A percentile compares a stretch with the other conserved stretches of the same genome.
phyloP scores from a whole-genome alignment of 2,888 invertebrate species.

The Xylota segnis region DNA sequence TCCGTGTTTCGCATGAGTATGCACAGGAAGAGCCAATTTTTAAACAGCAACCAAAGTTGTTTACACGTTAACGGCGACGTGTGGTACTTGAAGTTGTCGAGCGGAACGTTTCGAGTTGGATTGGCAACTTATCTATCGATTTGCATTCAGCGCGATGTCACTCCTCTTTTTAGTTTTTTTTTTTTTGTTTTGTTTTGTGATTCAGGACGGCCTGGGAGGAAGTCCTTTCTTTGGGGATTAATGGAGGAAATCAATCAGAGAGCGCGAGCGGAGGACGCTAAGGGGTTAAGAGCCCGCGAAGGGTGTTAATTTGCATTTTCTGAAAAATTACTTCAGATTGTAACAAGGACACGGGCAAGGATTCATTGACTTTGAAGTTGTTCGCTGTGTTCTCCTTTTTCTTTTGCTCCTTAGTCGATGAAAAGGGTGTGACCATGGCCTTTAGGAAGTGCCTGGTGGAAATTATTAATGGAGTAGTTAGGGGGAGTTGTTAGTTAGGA shows the following conservation, averaged over 20 bases:
- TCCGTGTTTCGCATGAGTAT: not conserved
- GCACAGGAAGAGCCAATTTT: slow-evolving; percentile 32
- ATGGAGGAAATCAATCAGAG: slow-evolving; percentile 56
- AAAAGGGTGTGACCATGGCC: slow-evolving; percentile 39
- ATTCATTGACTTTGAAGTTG: slow-evolving; percentile 28
- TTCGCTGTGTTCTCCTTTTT: not conserved
- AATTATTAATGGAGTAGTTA: slow-evolving; percentile 32
- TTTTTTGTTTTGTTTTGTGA: not conserved
- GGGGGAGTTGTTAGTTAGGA: not conserved
- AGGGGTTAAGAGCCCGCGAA: slow-evolving; percentile 12
- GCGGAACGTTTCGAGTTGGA: slow-evolving; percentile 17
- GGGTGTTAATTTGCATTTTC: slow-evolving; percentile 33
- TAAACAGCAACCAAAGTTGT: slow-evolving; percentile 48
- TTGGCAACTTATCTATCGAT: slow-evolving; percentile 39
- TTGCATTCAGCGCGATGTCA: slow-evolving; percentile 6
- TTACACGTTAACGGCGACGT: slow-evolving; percentile 46
- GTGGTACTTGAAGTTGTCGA: slow-evolving; percentile 12
- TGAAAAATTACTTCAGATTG: slow-evolving; percentile 31
- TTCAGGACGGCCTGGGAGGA: not conserved
- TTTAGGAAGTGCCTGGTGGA: slow-evolving; percentile 17
- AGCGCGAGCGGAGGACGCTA: not conserved
- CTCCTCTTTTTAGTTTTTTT: not conserved
- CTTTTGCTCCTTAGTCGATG: not conserved
- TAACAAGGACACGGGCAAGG: slow-evolving; percentile 20
- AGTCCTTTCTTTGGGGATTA: slow-evolving; percentile 29